Conservation (phyloP, 2,113 vertebrate genomes). For the Saccopteryx leptura region DNA sequence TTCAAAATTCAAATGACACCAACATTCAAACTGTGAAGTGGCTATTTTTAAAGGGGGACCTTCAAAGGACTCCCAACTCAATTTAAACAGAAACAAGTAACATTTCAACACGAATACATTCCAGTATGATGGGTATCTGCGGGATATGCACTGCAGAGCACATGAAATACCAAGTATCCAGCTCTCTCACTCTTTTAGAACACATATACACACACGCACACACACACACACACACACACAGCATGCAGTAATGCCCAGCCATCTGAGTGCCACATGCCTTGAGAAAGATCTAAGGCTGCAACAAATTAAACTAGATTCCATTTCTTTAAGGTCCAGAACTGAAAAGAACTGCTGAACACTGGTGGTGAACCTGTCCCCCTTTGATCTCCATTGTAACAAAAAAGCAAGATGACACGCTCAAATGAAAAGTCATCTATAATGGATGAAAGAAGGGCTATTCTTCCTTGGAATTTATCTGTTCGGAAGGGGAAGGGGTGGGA, state of each 20-base stretch:
- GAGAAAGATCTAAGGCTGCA: constrained; percentile 85
- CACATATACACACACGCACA: not conserved
- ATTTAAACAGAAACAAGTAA: constrained; percentile 63
- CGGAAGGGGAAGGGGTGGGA: not conserved
- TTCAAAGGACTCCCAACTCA: constrained; percentile 35
- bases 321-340: constrained; percentile 84
- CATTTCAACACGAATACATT: constrained; percentile 51
- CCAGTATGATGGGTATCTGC: not conserved
- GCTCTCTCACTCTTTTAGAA: constrained; percentile 40
- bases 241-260: constrained; percentile 66
- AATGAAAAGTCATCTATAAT: constrained; percentile 85
- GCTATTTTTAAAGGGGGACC: constrained; percentile 40
- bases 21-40: not conserved
- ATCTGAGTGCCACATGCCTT: constrained; percentile 67
- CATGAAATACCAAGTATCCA: constrained; percentile 55
- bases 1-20: not conserved
- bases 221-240: constrained; percentile 37
- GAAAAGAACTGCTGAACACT: constrained; percentile 78
- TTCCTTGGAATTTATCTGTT: constrained; percentile 77
- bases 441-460: constrained; percentile 81
- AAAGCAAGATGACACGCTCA: constrained; percentile 83
- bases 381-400: constrained; percentile 86
- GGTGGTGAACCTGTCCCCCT: constrained; percentile 80
- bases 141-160: constrained; percentile 10
- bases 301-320: constrained; percentile 85